These are phyloP conservation scores for Denticeps clupeoides DNA, from an alignment of 2,797 vertebrate genomes.

Conservation along the genomic window DNA sequence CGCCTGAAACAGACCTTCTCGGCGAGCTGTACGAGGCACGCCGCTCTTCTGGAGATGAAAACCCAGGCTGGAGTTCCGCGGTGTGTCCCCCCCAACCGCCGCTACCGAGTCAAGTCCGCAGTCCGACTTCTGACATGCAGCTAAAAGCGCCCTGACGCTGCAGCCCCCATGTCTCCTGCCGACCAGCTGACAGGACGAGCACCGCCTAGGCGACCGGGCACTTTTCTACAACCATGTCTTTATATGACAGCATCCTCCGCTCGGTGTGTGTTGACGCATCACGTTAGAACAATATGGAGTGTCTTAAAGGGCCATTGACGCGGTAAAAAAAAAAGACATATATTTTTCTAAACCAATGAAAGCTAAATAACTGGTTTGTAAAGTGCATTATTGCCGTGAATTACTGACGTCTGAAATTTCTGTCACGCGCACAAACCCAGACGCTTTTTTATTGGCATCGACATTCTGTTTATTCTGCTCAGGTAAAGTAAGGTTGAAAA, in stretches of 20 bases:
- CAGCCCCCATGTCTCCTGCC: not conserved
- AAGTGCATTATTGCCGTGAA: no score
- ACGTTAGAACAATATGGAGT: constrained; percentile 71
- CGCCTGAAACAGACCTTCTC: no score
- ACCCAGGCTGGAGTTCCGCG: constrained; percentile 24
- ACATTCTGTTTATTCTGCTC: no score
- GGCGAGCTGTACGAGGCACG: no score
- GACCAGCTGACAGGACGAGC: not conserved
- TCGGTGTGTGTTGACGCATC: constrained; percentile 68
- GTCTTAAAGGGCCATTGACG: constrained; percentile 71
- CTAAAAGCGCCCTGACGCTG: not conserved
- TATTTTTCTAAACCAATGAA: no score
- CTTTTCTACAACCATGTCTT: constrained; percentile 19
- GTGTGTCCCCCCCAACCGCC: constrained; percentile 20
- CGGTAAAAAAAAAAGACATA: no score
- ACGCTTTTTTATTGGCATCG: no score
- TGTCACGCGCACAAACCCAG: no score
- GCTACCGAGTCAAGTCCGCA: constrained; percentile 9
- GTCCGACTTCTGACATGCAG: not conserved
- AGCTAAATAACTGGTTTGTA: no score
- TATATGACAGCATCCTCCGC: constrained; percentile 71
- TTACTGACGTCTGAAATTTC: no score
- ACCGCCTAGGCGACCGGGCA: not conserved
- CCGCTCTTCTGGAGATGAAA: constrained; percentile 4
- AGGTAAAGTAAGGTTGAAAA: no score